Conservation (phyloP, 2,888 invertebrate species). For the Cacoxenus indagator region DNA sequence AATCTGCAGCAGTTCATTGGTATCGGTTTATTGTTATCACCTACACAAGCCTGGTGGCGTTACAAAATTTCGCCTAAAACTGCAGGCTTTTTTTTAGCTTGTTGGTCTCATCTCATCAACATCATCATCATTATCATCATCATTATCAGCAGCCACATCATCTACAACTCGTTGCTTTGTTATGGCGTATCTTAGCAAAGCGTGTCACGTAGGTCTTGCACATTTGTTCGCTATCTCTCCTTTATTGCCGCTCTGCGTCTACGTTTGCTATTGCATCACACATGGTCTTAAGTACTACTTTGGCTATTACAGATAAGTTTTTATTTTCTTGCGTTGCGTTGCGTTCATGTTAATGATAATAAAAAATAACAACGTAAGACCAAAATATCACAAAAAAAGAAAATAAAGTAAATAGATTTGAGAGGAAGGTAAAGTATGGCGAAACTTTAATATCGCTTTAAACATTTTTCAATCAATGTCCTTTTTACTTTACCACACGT, state of each 20-base stretch:
- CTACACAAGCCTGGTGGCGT: neutral
- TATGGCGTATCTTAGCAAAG: neutral
- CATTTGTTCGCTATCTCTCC: neutral
- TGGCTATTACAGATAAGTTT: constrained; percentile 12
- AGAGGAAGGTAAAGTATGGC: no score
- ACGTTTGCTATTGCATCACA: constrained; percentile 4
- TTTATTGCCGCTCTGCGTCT: constrained; percentile 15
- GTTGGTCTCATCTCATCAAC: neutral
- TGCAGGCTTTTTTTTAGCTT: neutral
- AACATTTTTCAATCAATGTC: neutral
- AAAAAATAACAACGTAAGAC: constrained; percentile 1
- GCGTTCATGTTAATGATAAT: constrained; percentile 13
- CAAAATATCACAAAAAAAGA: neutral
- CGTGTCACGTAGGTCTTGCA: neutral
- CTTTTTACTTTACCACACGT: neutral
- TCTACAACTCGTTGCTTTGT: neutral
- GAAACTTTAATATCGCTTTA: neutral
- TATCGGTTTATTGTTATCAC: neutral
- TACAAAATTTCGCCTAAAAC: neutral
- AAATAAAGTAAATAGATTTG: neutral
- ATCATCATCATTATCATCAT: neutral
- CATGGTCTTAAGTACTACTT: constrained; percentile 18
- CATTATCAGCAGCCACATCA: neutral
- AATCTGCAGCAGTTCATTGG: neutral
- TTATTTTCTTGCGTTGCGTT: neutral